Conservation (phyloP, 2,113 vertebrate species). For the Synchiropus splendidus region DNA sequence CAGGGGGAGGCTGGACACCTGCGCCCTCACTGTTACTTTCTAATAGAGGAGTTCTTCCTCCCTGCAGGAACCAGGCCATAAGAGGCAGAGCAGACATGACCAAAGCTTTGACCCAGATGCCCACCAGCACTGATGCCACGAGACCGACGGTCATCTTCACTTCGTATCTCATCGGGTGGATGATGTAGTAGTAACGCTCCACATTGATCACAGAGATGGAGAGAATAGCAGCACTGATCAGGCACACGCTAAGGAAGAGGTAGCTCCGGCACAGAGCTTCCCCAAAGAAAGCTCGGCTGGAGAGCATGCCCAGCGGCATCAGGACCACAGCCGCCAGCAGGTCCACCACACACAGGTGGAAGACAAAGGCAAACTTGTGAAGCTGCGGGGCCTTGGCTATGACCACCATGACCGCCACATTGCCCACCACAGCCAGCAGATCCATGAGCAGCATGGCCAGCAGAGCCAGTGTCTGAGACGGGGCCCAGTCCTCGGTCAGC, state of each 20-base stretch:
- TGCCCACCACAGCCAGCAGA: conserved; percentile 85
- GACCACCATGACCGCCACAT: conserved; percentile 88
- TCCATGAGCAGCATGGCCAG: conserved; percentile 94
- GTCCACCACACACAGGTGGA: conserved; percentile 97
- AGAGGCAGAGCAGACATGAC: conserved; percentile 85
- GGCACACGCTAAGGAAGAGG: conserved; percentile 91
- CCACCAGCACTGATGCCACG: conserved; percentile 82
- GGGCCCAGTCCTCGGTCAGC: conserved; percentile 64
- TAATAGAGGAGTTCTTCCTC: conserved; percentile 51
- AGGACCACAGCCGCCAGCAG: conserved; percentile 90
- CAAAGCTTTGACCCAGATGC: conserved; percentile 91
- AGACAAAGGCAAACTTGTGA: conserved; percentile 96
- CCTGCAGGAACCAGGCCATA: conserved; percentile 79
- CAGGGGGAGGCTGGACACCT: conserved; percentile 21
- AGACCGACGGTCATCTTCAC: conserved; percentile 91
- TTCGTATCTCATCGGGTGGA: conserved; percentile 97
- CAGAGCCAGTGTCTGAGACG: conserved; percentile 79
- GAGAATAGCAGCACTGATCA: conserved; percentile 91
- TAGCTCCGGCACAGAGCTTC: conserved; percentile 88
- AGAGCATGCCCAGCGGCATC: conserved; percentile 95
- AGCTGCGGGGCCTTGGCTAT: conserved; percentile 90
- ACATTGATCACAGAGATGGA: conserved; percentile 96
- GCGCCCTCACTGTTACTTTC: conserved; percentile 36
- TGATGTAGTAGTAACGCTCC: conserved; percentile 95
- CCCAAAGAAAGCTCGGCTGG: conserved; percentile 77